phyloP scores from a whole-genome alignment of 2,888 invertebrate genomes.

The Caenorhabditis imperialis region DNA sequence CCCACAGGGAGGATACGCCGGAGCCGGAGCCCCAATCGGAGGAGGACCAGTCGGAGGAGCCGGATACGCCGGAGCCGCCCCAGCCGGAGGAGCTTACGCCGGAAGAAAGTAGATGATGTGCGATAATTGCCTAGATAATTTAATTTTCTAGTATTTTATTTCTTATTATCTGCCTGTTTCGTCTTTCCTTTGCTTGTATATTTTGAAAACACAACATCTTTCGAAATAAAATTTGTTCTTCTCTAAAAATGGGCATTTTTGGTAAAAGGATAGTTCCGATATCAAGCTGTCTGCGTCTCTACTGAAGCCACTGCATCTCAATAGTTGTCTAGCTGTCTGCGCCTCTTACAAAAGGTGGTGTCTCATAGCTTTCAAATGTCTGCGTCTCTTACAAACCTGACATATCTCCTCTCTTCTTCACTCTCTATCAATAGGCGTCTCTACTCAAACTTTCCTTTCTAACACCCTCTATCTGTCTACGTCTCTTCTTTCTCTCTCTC shows the following conservation, averaged over 20 bases:
- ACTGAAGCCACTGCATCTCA: not conserved
- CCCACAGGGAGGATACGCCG: constrained; percentile 33
- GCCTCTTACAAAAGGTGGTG: not conserved
- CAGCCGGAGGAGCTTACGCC: constrained; percentile 51
- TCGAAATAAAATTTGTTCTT: constrained; percentile 7
- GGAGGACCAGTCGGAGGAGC: constrained; percentile 23
- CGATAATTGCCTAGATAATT: constrained; percentile 9
- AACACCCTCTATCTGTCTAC: too few species aligned
- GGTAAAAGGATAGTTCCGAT: too few species aligned
- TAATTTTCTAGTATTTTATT: not conserved
- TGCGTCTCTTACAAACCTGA: too few species aligned
- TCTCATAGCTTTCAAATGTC: not conserved
- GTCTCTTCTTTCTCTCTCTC: too few species aligned
- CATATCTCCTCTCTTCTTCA: too few species aligned
- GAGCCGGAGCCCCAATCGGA: constrained; percentile 34
- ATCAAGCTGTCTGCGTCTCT: not conserved
- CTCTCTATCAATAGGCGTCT: too few species aligned
- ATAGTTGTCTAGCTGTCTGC: not conserved
- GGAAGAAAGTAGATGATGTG: constrained; percentile 43
- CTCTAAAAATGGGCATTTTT: not conserved
- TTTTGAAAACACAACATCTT: constrained; percentile 31
- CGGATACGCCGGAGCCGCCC: constrained; percentile 27
- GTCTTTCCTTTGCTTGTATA: constrained; percentile 46
- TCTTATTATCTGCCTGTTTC: too few species aligned
- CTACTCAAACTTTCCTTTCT: too few species aligned